These are phyloP conservation scores for Melinopterus prodromus DNA, from an alignment of 2,888 invertebrate genomes.

Conservation along the genomic window DNA sequence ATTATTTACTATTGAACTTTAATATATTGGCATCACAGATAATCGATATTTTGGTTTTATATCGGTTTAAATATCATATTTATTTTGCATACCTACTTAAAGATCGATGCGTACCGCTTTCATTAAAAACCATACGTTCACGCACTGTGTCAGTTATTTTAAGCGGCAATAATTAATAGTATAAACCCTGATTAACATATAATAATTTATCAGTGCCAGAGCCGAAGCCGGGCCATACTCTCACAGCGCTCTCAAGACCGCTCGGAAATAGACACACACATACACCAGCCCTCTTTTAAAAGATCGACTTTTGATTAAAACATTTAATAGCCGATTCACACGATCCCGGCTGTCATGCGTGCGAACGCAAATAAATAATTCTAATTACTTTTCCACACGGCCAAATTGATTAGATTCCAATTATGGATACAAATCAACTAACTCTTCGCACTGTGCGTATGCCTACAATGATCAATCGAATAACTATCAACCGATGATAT, in stretches of 20 bases:
- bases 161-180: slow-evolving; percentile 28
- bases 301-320: slow-evolving; percentile 24
- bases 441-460: neutral
- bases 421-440: slow-evolving; percentile 6
- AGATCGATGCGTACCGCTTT: no score
- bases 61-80: no score
- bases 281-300: neutral
- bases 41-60: no score
- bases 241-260: neutral
- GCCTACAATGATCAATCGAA: no score
- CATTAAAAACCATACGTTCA: neutral
- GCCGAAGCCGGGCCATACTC: neutral
- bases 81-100: no score
- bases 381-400: slow-evolving; percentile 14
- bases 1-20: no score
- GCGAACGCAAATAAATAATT: slow-evolving; percentile 16
- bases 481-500: no score
- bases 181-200: slow-evolving; percentile 32
- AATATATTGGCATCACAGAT: no score
- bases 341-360: slow-evolving; percentile 16
- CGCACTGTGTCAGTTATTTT: neutral
- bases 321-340: slow-evolving; percentile 23
- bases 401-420: slow-evolving; percentile 5
- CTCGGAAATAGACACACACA: neutral
- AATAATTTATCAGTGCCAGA: slow-evolving; percentile 34